Conservation (phyloP, 1,140 invertebrate genomes). For the Caerostris extrusa region DNA sequence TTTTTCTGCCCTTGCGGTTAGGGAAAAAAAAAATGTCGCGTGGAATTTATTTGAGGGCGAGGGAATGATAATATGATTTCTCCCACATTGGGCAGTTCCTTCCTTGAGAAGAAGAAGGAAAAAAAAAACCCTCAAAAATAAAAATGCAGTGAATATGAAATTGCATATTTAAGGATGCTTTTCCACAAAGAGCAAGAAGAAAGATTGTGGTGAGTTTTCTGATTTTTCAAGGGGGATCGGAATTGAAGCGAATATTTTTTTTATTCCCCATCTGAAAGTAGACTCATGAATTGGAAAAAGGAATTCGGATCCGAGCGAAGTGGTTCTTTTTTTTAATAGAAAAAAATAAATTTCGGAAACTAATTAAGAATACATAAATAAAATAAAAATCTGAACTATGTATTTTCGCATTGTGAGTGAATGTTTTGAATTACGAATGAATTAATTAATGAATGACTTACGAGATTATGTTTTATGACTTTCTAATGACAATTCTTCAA, state of each 20-base stretch:
- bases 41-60: background rate
- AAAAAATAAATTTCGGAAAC: too few species aligned
- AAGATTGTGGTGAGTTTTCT: background rate
- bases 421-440: too few species aligned
- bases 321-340: background rate
- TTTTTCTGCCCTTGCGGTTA: background rate
- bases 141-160: background rate
- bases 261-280: background rate
- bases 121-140: background rate
- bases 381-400: too few species aligned
- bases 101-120: too few species aligned
- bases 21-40: background rate
- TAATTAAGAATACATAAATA: too few species aligned
- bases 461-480: too few species aligned
- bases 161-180: background rate
- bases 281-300: background rate
- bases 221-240: background rate
- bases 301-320: background rate
- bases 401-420: too few species aligned
- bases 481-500: too few species aligned
- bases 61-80: conserved; percentile 9
- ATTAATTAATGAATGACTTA: too few species aligned
- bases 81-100: background rate
- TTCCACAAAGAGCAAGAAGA: background rate
- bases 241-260: background rate